A percentile compares a stretch with the other conserved stretches of the same genome.
Evolutionary conservation across 2,888 invertebrate genomes (phyloP).

Genomic region (Pseudococcus longispinus): DNA sequence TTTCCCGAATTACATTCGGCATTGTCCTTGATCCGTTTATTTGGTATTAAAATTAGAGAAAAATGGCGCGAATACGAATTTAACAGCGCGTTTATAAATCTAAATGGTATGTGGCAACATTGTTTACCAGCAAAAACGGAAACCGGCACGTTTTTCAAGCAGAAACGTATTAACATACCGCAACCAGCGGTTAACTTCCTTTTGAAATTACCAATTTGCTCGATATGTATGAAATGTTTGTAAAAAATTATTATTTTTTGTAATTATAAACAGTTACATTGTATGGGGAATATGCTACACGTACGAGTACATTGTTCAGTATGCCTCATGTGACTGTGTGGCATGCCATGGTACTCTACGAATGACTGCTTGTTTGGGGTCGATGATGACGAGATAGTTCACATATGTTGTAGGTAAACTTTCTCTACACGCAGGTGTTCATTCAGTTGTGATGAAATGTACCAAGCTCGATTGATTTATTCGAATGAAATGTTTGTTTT

Average conservation of each 20-base stretch:
- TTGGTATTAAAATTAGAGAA: neutral
- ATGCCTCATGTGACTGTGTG: neutral
- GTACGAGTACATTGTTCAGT: neutral
- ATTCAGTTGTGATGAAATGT: neutral
- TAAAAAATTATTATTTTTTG: neutral
- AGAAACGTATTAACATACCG: conserved; percentile 51
- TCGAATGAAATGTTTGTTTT: neutral
- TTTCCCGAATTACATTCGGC: conserved; percentile 14
- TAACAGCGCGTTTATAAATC: conserved; percentile 21
- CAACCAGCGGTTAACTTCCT: conserved; percentile 53
- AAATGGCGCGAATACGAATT: conserved; percentile 33
- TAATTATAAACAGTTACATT: conserved; percentile 29
- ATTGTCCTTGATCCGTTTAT: conserved; percentile 51
- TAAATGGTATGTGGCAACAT: conserved; percentile 15
- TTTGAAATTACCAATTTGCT: conserved; percentile 33
- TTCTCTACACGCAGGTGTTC: neutral
- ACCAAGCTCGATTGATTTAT: neutral
- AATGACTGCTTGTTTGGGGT: conserved; percentile 20
- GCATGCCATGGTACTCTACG: neutral
- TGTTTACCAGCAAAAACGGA: conserved; percentile 3
- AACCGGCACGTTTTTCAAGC: conserved; percentile 9
- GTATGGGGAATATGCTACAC: neutral
- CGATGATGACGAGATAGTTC: neutral
- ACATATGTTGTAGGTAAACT: neutral
- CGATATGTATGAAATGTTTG: conserved; percentile 20